Percentiles rank a stretch among this genome's conserved stretches.
Evolutionary conservation across 92 coral and sea anemone genomes (phyloP).

Genomic region (Metridium senile): DNA sequence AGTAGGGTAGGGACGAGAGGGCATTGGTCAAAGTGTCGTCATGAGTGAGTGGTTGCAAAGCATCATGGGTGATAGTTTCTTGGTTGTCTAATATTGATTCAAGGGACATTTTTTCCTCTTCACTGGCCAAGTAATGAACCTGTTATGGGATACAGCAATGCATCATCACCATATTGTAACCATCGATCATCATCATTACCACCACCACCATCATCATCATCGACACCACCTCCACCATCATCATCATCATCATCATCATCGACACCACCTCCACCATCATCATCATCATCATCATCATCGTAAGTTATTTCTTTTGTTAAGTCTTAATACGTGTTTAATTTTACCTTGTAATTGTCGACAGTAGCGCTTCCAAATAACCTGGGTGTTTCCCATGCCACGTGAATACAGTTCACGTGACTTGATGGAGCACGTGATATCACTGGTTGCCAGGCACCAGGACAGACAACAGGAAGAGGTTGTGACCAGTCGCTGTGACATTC

Average conservation of each 20-base stretch:
- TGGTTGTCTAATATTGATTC: constrained; percentile 40
- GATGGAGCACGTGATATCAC: constrained; percentile 67
- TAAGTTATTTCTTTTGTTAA: neutral
- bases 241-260: neutral
- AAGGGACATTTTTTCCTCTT: constrained; percentile 21
- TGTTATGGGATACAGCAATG: constrained; percentile 2
- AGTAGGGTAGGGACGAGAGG: constrained; percentile 64
- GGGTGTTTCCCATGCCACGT: constrained; percentile 78
- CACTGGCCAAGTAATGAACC: constrained; percentile 69
- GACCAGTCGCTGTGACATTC: constrained; percentile 88
- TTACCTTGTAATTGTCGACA: constrained; percentile 74
- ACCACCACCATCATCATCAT: neutral
- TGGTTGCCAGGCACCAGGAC: constrained; percentile 81
- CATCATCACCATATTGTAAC: neutral
- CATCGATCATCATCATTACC: neutral
- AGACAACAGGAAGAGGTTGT: constrained; percentile 65
- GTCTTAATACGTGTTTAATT: neutral
- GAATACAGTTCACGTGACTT: constrained; percentile 62
- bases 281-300: neutral
- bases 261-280: neutral
- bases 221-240: neutral
- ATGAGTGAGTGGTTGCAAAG: constrained; percentile 50
- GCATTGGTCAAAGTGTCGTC: constrained; percentile 75
- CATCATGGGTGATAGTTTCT: constrained; percentile 67
- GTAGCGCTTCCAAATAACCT: constrained; percentile 66